Base-by-base conservation (phyloP, 2,797 vertebrate genomes). In the Cichlasoma orientale region DNA sequence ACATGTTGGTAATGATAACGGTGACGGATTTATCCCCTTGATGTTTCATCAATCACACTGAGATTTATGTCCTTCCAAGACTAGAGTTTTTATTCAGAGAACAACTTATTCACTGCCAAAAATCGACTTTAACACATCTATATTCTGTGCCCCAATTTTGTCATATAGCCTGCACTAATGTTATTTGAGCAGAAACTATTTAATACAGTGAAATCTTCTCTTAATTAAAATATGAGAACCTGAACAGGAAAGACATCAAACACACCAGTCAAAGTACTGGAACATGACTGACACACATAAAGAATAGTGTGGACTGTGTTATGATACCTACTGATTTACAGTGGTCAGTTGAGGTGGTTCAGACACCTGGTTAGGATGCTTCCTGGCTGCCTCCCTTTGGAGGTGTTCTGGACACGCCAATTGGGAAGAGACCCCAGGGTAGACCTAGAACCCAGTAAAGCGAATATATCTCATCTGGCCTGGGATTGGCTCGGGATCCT, bases 31-130 rank as follows among this genome's bases (percentile, higher is more conserved):
- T 54, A 56, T 78, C 73, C 84, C 79, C 77, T 83, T 87, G 78
- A 88, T 84, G 80, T 90, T 85, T 83, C 77, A 86, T 84, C 80
- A 86, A 72, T 89, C 88, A 87, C 73, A 7, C 23, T 1, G 55
- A 83, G 77, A 69, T 78, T 75, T 80, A 81, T 16, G 75, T 87
- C 88, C 84, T 88, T 84, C 80, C 75, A 83, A 75, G 86, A 72
- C 3, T 38, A 2, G 5, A 80, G 23, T 69, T 85, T 82, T 52
- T 63, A 72, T 59, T 75, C 19, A 50, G 75, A 54, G 72, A 83
- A 82, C 71, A 69, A 72, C 1, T 10, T 5, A 4, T 4, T 25
- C 33, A 3, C 59, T 75, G 68, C 82, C 82, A 82, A 50, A 75
- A 73, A 77, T 71, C 12, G n/a, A 19, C 52, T 77, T 78, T 14